These are phyloP conservation scores for Chaenocephalus aceratus DNA, from an alignment of 2,113 vertebrate genomes.

Conservation along the genomic window DNA sequence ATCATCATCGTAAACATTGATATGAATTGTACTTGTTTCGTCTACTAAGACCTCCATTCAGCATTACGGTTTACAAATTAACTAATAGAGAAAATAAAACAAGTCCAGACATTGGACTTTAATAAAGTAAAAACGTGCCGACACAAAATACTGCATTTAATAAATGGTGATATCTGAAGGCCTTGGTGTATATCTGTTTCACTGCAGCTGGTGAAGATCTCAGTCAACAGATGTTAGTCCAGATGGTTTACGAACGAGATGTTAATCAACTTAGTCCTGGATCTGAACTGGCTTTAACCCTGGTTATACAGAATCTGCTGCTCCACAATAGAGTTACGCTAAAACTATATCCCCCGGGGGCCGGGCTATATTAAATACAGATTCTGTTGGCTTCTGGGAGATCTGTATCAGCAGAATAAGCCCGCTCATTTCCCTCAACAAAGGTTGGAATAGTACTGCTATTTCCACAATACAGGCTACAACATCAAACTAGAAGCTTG, in stretches of 20 bases:
- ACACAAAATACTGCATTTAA: slow-evolving; percentile 16
- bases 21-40: background rate
- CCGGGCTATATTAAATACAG: slow-evolving; percentile 36
- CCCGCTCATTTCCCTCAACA: slow-evolving; percentile 6
- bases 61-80: background rate
- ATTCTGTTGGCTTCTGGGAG: background rate
- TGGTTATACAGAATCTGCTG: slow-evolving; percentile 54
- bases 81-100: background rate
- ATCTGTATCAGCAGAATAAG: slow-evolving; percentile 16
- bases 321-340: slow-evolving; percentile 47
- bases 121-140: background rate
- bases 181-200: slow-evolving; percentile 21
- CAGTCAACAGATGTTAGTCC: slow-evolving; percentile 68
- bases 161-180: background rate
- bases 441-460: background rate
- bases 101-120: background rate
- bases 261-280: slow-evolving; percentile 70
- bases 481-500: background rate
- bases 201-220: slow-evolving; percentile 57
- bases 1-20: no score
- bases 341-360: slow-evolving; percentile 34
- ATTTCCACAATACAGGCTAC: background rate
- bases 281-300: slow-evolving; percentile 65
- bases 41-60: background rate
- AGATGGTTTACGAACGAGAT: slow-evolving; percentile 75